These are phyloP conservation scores for Scomber colias DNA, from an alignment of 2,113 vertebrate genomes.

Conservation along the genomic window DNA sequence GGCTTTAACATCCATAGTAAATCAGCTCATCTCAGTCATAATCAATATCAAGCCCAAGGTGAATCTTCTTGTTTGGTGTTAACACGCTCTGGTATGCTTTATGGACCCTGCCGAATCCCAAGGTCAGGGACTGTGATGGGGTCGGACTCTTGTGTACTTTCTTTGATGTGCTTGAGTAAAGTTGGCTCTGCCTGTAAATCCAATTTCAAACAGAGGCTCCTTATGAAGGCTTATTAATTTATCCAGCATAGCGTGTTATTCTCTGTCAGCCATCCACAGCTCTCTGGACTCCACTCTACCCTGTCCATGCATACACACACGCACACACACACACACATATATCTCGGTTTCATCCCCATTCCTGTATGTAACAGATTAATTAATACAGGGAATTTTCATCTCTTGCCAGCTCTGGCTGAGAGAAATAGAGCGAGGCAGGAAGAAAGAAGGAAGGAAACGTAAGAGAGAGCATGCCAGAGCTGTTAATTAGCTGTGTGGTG, in stretches of 20 bases:
- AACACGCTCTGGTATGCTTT: conserved; percentile 32
- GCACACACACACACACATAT: conserved; percentile 7
- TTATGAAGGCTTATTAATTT: conserved; percentile 62
- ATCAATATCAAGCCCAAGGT: conserved; percentile 65
- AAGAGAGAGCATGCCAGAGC: conserved; percentile 46
- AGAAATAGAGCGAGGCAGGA: conserved; percentile 39
- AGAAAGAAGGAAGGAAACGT: conserved; percentile 33
- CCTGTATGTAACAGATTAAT: conserved; percentile 70
- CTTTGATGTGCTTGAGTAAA: conserved; percentile 63
- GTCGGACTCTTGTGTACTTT: conserved; percentile 22
- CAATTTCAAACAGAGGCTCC: conserved; percentile 64
- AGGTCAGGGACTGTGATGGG: conserved; percentile 45
- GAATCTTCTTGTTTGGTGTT: conserved; percentile 54
- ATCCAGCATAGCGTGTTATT: conserved; percentile 35
- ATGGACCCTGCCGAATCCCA: conserved; percentile 43
- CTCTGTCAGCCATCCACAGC: conserved; percentile 36
- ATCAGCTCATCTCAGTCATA: conserved; percentile 55
- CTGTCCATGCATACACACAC: conserved; percentile 6
- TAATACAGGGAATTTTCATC: conserved; percentile 69
- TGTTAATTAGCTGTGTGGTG: conserved; percentile 72
- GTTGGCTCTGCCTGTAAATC: conserved; percentile 60
- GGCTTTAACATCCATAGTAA: conserved; percentile 49
- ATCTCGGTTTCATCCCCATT: conserved; percentile 44
- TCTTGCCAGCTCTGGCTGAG: conserved; percentile 49
- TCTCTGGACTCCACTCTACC: conserved; percentile 20